Evolutionary conservation across 2,113 vertebrate genomes (phyloP).

Genomic region (Trachemys scripta): DNA sequence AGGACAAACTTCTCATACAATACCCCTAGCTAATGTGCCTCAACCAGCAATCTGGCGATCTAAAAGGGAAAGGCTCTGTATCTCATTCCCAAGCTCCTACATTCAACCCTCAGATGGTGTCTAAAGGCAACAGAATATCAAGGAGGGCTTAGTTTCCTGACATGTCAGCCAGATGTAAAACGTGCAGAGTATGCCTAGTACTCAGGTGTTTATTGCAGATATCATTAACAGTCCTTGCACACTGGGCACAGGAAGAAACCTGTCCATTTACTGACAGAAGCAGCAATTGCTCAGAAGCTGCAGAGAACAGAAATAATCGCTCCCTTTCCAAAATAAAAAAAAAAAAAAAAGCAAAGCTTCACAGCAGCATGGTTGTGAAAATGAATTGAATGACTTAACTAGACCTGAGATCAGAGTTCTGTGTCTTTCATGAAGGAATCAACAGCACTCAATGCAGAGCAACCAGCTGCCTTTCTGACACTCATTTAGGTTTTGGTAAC

Average conservation of each 20-base stretch:
- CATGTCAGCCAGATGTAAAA: conserved; percentile 6
- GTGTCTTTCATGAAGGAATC: conserved; percentile 71
- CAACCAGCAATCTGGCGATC: not conserved
- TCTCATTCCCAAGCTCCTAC: not conserved
- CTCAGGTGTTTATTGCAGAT: conserved; percentile 30
- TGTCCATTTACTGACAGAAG: conserved; percentile 48
- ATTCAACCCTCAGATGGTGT: conserved; percentile 44
- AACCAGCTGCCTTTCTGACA: conserved; percentile 58
- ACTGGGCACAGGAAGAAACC: conserved; percentile 65
- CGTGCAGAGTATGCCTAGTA: not conserved
- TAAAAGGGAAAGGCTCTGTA: not conserved
- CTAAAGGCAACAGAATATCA: conserved; percentile 44
- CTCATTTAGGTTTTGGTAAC: not conserved
- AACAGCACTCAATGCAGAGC: conserved; percentile 47
- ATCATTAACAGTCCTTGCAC: conserved; percentile 49
- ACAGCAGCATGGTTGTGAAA: conserved; percentile 55
- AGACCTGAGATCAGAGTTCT: conserved; percentile 72
- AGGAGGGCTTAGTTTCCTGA: not conserved
- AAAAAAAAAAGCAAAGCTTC: conserved; percentile 47
- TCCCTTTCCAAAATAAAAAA: conserved; percentile 30
- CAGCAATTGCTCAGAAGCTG: conserved; percentile 49
- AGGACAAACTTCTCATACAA: fast-evolving
- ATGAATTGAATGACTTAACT: conserved; percentile 58
- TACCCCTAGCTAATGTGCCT: fast-evolving
- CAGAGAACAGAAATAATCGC: conserved; percentile 68